phyloP scores from a whole-genome alignment of 2,888 invertebrate species.

The Erebia ligea region DNA sequence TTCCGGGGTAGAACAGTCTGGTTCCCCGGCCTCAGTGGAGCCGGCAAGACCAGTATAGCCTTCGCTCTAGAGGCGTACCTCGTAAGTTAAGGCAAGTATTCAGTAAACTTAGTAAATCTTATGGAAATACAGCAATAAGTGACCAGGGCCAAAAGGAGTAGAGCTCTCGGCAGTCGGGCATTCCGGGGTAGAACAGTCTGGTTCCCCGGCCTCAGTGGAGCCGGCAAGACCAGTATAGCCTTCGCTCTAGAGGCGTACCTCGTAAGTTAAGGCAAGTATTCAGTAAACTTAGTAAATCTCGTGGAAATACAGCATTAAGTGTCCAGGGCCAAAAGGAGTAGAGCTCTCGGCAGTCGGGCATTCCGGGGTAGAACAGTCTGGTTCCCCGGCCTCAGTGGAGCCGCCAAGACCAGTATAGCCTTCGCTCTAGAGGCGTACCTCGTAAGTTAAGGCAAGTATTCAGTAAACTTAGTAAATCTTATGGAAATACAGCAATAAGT shows the following conservation, averaged over 20 bases:
- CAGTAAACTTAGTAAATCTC: background rate
- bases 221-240: slow-evolving; percentile 99
- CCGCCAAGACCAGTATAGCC: slow-evolving; percentile 99
- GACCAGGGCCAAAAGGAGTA: slow-evolving; percentile 94
- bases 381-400: slow-evolving; percentile 96
- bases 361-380: slow-evolving; percentile 98
- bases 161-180: slow-evolving; percentile 94
- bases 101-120: too few species aligned
- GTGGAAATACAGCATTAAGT: too few species aligned
- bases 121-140: too few species aligned
- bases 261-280: slow-evolving; percentile 86
- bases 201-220: slow-evolving; percentile 96
- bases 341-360: slow-evolving; percentile 94
- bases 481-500: too few species aligned
- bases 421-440: slow-evolving; percentile 98
- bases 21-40: slow-evolving; percentile 96
- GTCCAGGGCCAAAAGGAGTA: slow-evolving; percentile 94
- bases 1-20: slow-evolving; percentile 98
- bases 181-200: slow-evolving; percentile 98
- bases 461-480: background rate
- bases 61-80: slow-evolving; percentile 98
- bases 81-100: slow-evolving; percentile 89
- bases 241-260: slow-evolving; percentile 98
- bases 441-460: slow-evolving; percentile 86
- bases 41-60: slow-evolving; percentile 99